Evolutionary conservation across 1,140 invertebrate species (phyloP).

Genomic region (Drosophila kurseongensis): DNA sequence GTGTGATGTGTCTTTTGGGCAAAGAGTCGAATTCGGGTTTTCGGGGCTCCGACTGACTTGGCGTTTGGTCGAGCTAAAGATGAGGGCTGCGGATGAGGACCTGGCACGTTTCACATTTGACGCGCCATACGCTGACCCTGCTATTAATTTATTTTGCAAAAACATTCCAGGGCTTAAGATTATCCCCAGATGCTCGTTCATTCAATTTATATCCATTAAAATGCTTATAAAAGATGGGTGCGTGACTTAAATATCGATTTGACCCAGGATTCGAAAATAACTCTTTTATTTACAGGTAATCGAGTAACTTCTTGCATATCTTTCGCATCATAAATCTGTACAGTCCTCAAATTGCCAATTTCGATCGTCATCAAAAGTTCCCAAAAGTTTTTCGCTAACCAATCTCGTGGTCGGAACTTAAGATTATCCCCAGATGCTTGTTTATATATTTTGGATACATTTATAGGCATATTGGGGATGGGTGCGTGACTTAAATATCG

Average conservation of each 20-base stretch:
- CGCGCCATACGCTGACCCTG: constrained; percentile 56
- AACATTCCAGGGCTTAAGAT: constrained; percentile 18
- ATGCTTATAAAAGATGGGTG: constrained; percentile 24
- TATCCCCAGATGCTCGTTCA: constrained; percentile 37
- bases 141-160: constrained; percentile 70
- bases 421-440: constrained; percentile 44
- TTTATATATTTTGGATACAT: constrained; percentile 29
- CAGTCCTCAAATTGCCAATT: too few relatives aligned
- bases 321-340: too few relatives aligned
- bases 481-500: constrained; percentile 9
- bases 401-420: too few relatives aligned
- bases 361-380: too few relatives aligned
- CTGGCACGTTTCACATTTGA: constrained; percentile 75
- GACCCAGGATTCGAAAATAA: neutral
- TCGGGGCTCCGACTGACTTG: neutral
- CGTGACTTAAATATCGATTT: constrained; percentile 10
- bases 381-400: too few relatives aligned
- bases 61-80: constrained; percentile 3
- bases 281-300: neutral
- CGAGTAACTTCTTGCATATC: too few relatives aligned
- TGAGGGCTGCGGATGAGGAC: constrained; percentile 26
- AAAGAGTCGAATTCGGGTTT: constrained; percentile 3
- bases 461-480: constrained; percentile 13
- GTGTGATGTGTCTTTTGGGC: constrained; percentile 64
- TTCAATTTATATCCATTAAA: constrained; percentile 43